Conservation (phyloP, 2,797 vertebrate species). For the Apodemus agrarius region DNA sequence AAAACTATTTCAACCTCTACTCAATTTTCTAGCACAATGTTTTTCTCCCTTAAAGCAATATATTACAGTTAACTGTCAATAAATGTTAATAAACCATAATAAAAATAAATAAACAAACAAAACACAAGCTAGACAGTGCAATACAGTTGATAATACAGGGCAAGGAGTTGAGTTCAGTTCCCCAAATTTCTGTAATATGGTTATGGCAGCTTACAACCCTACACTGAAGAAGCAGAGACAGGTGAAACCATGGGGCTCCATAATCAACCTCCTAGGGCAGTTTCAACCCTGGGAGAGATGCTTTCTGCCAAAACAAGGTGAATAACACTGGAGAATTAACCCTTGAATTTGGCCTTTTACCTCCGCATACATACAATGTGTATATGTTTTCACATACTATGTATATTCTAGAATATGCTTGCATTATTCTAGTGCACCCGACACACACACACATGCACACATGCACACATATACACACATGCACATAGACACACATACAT, state of each 20-base stretch:
- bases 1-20: constrained; percentile 25
- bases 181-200: not conserved
- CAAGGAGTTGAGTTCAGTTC: not conserved
- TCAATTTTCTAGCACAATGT: not conserved
- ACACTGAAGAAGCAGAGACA: not conserved
- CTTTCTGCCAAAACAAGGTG: not conserved
- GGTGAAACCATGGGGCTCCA: not conserved
- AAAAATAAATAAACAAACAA: not conserved
- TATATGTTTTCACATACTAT: not conserved
- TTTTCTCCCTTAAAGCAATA: not conserved
- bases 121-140: not conserved
- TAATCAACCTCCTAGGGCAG: not conserved
- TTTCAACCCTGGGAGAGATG: not conserved
- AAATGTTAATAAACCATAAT: not conserved
- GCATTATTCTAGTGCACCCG: not conserved
- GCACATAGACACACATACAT: too few species aligned
- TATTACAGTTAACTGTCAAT: not conserved
- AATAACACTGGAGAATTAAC: not conserved
- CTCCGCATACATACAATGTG: too few species aligned
- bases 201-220: not conserved
- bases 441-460: not conserved
- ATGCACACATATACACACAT: not conserved
- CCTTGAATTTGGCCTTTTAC: not conserved
- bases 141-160: not conserved
- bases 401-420: not conserved